These are phyloP conservation scores for Palloptera scutellata DNA, from an alignment of 2,888 invertebrate species.

Conservation along the genomic window DNA sequence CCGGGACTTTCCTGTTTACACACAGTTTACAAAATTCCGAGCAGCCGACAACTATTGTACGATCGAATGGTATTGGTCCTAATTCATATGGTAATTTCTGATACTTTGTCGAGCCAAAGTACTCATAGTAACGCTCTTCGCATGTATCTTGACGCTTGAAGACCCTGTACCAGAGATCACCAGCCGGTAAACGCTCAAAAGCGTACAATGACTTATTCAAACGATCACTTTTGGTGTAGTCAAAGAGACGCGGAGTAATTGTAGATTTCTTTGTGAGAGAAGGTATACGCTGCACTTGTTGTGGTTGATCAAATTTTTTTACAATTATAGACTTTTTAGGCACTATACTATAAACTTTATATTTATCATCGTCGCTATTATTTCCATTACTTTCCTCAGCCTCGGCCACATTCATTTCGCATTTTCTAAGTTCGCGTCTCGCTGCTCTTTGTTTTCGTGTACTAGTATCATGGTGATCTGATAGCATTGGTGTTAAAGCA, in stretches of 20 bases:
- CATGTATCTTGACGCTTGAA: constrained; percentile 80
- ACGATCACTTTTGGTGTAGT: constrained; percentile 52
- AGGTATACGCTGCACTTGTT: neutral
- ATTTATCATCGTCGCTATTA: neutral
- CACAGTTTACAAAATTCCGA: constrained; percentile 62
- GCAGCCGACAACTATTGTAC: constrained; percentile 59
- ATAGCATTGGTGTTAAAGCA: neutral
- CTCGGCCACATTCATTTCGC: neutral
- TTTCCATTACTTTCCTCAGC: constrained; percentile 5
- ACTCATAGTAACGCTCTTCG: constrained; percentile 70
- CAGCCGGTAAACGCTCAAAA: constrained; percentile 77
- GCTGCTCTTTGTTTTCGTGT: constrained; percentile 48
- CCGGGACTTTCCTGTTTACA: constrained; percentile 51
- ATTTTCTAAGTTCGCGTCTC: constrained; percentile 39
- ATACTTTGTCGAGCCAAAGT: constrained; percentile 61
- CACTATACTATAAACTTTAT: neutral
- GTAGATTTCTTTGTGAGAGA: constrained; percentile 17
- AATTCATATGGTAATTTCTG: constrained; percentile 77
- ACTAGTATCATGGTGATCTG: constrained; percentile 25
- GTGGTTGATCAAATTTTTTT: neutral
- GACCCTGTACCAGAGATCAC: constrained; percentile 82
- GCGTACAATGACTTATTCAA: constrained; percentile 51
- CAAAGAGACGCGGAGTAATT: constrained; percentile 42
- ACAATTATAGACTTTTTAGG: neutral
- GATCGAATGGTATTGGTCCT: constrained; percentile 70